These are phyloP conservation scores for Mellilla xanthometata DNA, from an alignment of 2,888 invertebrate genomes.

Conservation along the genomic window DNA sequence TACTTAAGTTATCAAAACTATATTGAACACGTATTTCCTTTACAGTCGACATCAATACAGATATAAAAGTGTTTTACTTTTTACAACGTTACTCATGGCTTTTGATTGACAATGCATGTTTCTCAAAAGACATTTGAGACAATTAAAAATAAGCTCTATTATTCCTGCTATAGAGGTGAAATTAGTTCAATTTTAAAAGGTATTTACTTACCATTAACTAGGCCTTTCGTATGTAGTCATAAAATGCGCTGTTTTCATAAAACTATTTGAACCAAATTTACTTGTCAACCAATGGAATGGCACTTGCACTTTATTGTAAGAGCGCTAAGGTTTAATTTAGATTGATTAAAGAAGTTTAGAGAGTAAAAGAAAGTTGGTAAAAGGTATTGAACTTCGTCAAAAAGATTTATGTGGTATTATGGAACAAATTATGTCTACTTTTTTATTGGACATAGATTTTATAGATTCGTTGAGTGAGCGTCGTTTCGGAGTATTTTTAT, in stretches of 20 bases:
- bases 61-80: constrained; percentile 45
- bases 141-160: constrained; percentile 14
- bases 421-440: constrained; percentile 50
- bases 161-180: constrained; percentile 10
- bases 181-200: constrained; percentile 13
- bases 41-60: constrained; percentile 28
- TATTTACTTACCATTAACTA: constrained; percentile 45
- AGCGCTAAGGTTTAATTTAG: constrained; percentile 25
- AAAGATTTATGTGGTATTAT: constrained; percentile 52
- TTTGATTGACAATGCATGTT: constrained; percentile 35
- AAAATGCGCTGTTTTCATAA: constrained; percentile 59
- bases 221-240: constrained; percentile 48
- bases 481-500: constrained; percentile 22
- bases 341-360: not conserved
- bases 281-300: not conserved
- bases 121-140: constrained; percentile 24
- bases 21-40: constrained; percentile 25
- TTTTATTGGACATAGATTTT: constrained; percentile 35
- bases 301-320: not conserved
- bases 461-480: constrained; percentile 36
- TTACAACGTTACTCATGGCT: constrained; percentile 30
- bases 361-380: constrained; percentile 6
- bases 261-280: constrained; percentile 45
- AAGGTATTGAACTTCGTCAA: constrained; percentile 43
- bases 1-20: constrained; percentile 11